Evolutionary conservation across 2,797 vertebrate genomes (phyloP).

Genomic region (Catostomus latipinnis): DNA sequence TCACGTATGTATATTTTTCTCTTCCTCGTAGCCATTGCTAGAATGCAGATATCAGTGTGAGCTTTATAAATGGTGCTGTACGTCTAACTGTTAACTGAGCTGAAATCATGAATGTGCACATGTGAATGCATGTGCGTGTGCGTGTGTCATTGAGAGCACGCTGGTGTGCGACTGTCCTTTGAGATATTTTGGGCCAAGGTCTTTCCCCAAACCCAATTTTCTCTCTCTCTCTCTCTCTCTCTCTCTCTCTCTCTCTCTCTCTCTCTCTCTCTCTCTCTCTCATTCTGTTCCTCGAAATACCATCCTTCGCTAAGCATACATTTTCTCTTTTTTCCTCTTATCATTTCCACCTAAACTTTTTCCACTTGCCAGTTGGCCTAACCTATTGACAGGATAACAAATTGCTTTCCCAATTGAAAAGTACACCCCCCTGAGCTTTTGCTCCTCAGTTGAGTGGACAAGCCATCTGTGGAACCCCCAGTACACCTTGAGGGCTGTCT

Average conservation of each 20-base stretch:
- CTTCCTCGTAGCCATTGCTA: neutral
- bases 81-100: slow-evolving; percentile 14
- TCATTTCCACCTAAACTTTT: slow-evolving; percentile 32
- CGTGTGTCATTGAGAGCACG: slow-evolving; percentile 31
- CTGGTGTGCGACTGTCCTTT: slow-evolving; percentile 28
- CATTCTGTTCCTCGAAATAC: slow-evolving; percentile 11
- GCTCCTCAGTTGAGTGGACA: slow-evolving; percentile 62
- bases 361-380: slow-evolving; percentile 66
- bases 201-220: slow-evolving; percentile 57
- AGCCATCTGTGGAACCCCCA: slow-evolving; percentile 72
- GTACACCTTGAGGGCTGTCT: slow-evolving; percentile 66
- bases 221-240: too few relatives aligned
- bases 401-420: slow-evolving; percentile 73
- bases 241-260: too few relatives aligned
- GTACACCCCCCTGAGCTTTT: slow-evolving; percentile 41
- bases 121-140: slow-evolving; percentile 36
- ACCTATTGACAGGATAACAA: slow-evolving; percentile 69
- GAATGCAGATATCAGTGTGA: neutral
- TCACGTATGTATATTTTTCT: neutral
- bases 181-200: slow-evolving; percentile 66
- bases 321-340: neutral
- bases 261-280: too few relatives aligned
- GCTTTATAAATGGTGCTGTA: slow-evolving; percentile 38
- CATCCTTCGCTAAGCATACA: neutral
- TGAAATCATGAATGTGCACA: slow-evolving; percentile 35